Conservation (phyloP, 2,113 vertebrate genomes). For the Scalopus aquaticus region DNA sequence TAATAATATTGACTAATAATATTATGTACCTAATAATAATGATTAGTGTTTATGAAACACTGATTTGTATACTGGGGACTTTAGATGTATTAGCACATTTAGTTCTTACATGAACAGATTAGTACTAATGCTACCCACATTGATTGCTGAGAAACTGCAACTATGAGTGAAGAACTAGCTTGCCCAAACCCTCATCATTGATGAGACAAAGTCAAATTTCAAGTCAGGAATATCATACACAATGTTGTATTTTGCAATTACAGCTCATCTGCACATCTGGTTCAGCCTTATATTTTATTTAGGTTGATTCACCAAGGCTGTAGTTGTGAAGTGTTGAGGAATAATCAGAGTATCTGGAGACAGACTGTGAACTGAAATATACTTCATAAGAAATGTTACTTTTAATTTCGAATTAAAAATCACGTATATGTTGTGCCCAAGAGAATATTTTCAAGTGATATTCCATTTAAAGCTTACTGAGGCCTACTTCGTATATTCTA, state of each 20-base stretch:
- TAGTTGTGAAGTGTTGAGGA: neutral
- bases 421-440: neutral
- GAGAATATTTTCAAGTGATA: neutral
- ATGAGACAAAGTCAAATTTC: neutral
- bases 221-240: neutral
- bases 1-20: too few relatives aligned
- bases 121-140: neutral
- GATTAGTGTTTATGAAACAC: neutral
- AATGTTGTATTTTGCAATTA: neutral
- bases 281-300: neutral
- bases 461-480: neutral
- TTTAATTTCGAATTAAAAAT: conserved; percentile 23
- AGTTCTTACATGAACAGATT: neutral
- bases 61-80: neutral
- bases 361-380: neutral
- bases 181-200: neutral
- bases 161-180: neutral
- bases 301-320: neutral
- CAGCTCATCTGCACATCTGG: neutral
- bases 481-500: neutral
- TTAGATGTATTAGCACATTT: neutral
- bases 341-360: neutral
- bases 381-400: neutral
- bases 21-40: too few relatives aligned
- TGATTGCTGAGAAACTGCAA: neutral